Evolutionary conservation across 1,140 invertebrate species (phyloP).

Genomic region (Anthonomus grandis): DNA sequence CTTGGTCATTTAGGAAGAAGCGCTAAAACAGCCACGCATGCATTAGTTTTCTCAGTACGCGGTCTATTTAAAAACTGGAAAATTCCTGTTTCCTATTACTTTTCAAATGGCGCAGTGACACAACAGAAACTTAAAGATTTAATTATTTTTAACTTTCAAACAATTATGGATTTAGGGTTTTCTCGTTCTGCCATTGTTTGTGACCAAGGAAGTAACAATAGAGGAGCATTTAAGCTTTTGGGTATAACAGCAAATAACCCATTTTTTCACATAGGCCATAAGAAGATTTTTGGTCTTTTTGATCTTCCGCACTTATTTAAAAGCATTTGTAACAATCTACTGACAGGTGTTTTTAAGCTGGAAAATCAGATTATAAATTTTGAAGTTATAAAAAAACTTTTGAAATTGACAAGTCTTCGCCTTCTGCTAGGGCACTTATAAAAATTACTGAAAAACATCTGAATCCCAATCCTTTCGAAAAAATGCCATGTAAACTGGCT

Average conservation of each 20-base stretch:
- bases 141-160: not conserved
- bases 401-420: constrained; percentile 8
- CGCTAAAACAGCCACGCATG: constrained; percentile 9
- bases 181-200: constrained; percentile 2
- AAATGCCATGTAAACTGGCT: constrained; percentile 29
- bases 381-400: constrained; percentile 17
- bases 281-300: constrained; percentile 21
- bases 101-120: not conserved
- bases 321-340: constrained; percentile 20
- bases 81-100: constrained; percentile 20
- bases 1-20: constrained; percentile 17
- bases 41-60: constrained; percentile 19
- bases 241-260: constrained; percentile 12
- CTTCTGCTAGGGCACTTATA: constrained; percentile 12
- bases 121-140: constrained; percentile 5
- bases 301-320: constrained; percentile 25
- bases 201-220: too few species aligned
- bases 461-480: constrained; percentile 1
- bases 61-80: constrained; percentile 18
- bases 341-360: not conserved
- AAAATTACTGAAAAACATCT: constrained; percentile 27
- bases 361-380: not conserved
- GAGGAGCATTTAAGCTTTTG: constrained; percentile 13
- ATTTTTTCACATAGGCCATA: constrained; percentile 12
- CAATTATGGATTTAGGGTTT: too few species aligned